Evolutionary conservation across 2,113 vertebrate genomes (phyloP), one percentile per base, ranked within the genome.

Genomic region (Verasper variegatus): DNA sequence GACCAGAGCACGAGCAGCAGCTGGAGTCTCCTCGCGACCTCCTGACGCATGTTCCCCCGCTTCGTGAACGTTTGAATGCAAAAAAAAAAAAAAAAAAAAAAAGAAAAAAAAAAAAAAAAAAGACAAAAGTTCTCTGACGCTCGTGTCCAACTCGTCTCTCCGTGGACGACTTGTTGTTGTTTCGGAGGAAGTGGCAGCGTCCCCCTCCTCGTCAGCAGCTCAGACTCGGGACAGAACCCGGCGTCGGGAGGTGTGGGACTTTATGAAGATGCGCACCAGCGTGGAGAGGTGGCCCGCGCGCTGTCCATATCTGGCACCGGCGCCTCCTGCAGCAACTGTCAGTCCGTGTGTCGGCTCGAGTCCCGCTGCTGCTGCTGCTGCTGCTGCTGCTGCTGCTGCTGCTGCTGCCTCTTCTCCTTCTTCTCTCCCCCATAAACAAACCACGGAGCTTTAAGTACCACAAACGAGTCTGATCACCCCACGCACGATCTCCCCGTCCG

Each of bases 1-100:
- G 95, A 86, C 6, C 93, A 80, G 27, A 94, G 76, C 69, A 92
- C 83, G 52, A 94, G 82, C 68, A 94, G 92, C 78, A 93, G 55
- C 54, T 91, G 90, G 60, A 89, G 76, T 68, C 88, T 92, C 75
- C 88, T 83, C 84, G 88, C 79, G 5, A 86, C 81, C 75, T 85
- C 84, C 73, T 81, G 68, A 80, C 88, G 71, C 95, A 96, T 96
- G 88, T 89, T 93, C 89, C 66, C 66, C 63, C 12, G 5, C 74
- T 47, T 74, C 73, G 45, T 27, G 17, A 6, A 51, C 47, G 47
- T 51, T 51, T 51, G 47, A 51, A 51, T 5, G 47, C 4, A 18
- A 49, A 17, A 17, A 49, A 49, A 49, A 64, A 57, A 9, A 57
- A 54, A 23, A 12, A 9, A 40, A 54, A 45, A 11, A 55, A 21